Evolutionary conservation across 2,888 invertebrate species (phyloP), one percentile per base, ranked within the genome.

Genomic region (Coleophora flavipennella): DNA sequence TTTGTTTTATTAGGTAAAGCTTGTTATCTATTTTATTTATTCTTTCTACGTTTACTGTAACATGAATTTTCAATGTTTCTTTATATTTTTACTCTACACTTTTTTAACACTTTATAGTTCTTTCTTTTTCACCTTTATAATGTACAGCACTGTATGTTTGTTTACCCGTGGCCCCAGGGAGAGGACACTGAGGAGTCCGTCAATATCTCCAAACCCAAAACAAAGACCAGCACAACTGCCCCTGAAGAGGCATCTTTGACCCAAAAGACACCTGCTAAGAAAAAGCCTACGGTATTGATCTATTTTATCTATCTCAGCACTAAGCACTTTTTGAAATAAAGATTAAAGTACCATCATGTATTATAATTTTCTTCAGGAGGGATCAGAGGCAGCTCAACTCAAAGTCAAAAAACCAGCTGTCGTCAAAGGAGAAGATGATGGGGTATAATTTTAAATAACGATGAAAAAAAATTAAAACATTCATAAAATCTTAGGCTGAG

Each of bases 101-200:
- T 10, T 29, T 29, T 11, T 9, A 27, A n/a, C 11, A 29, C 29
- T 29, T 29, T 2, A 29, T 29, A 29, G 1, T 11, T 10, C 10
- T 29, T 29, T 29, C 1, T 28, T 39, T 31, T 9, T 11, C 34
- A 43, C 51, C 42, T 59, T 46, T 51, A 34, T 27, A 39, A 33
- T 53, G 48, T 50, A 48, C 39, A 49, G 54, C 53, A 55, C 55
- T 44, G 39, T 50, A 52, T 51, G 39, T 44, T 45, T 44, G 29
- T 29, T 44, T 57, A 49, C 46, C 65, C 59, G 51, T 56, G 67
- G 66, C 67, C 57, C 48, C 64, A 83, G 83, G 79, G 67, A 53
- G 81, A 81, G 66, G 81, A 83, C 57, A 74, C 75, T 69, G 73
- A 83, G 68, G 64, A 88, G 77, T 79, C 75, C 53, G 69, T 84